A percentile compares a stretch with the other conserved stretches of the same genome.
Evolutionary conservation across 2,113 vertebrate species (phyloP).

Genomic region (Coptodon rendalli): DNA sequence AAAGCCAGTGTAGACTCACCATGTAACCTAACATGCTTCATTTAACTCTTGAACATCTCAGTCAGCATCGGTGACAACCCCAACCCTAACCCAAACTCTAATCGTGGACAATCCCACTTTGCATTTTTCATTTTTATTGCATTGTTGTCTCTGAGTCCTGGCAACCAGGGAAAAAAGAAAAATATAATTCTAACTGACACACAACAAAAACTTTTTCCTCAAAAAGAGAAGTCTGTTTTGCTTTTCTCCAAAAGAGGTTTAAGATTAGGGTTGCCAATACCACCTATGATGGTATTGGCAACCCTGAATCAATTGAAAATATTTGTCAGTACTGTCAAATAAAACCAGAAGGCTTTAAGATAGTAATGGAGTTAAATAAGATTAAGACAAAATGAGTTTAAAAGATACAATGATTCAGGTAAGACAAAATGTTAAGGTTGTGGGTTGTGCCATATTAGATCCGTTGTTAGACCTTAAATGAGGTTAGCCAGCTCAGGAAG

Average conservation of each 20-base stretch:
- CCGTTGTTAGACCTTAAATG: neutral
- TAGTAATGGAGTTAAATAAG: neutral
- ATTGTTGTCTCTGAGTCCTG: neutral
- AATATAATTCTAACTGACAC: neutral
- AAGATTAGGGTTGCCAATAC: neutral
- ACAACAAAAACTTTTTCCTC: neutral
- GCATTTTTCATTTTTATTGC: neutral
- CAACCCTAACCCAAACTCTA: neutral
- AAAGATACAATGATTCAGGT: neutral
- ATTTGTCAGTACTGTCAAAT: neutral
- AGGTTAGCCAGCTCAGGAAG: slow-evolving; percentile 4
- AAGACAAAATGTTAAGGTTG: neutral
- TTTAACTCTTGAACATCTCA: neutral
- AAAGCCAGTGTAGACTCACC: neutral
- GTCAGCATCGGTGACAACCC: neutral
- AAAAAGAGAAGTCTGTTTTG: neutral
- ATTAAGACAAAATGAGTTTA: neutral
- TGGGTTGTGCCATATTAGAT: neutral
- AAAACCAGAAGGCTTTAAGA: neutral
- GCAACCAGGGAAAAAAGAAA: neutral
- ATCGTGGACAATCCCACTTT: neutral
- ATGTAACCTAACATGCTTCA: neutral
- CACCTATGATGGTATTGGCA: neutral
- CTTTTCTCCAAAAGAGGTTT: neutral
- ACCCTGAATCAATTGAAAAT: neutral